Evolutionary conservation across 1,140 invertebrate species (phyloP), one percentile per base, ranked within the genome.

Genomic region (Zeugodacus cucurbitae): DNA sequence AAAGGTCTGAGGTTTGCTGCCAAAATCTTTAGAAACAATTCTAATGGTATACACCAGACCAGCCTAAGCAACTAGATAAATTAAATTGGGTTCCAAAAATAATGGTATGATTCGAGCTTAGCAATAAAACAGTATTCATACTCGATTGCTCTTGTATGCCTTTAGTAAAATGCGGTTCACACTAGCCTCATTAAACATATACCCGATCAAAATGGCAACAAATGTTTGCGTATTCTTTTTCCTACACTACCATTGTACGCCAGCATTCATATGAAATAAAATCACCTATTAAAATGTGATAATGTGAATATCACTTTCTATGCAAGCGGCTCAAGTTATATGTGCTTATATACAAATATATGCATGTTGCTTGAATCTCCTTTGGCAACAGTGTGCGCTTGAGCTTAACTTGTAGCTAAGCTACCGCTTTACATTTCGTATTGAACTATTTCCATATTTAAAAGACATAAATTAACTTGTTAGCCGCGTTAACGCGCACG

Each of bases 361-460:
- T 1, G 20, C 41, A 41, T 41, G 22, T 22, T 3, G 37, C 34
- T 22, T 74, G 70, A n/a, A 74, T 8, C 70, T 74, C 37, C 37
- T 41, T 44, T 37, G 32, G 20, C 67, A 82, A 44, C 17, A 26
- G 37, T 34, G 8, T 1, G 22, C 32, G 32, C 58, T 22, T 62
- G 32, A 0, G 34, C 37, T 70, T 0, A 70, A 17, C 64, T 70
- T 5, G 26, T 34, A 44, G 70, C 34, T 74, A 17, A 41, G 74
- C 74, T 48, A 82, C 74, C 10, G 41, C 41, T 48, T 22, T 41
- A 48, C 74, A 82, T 82, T 48, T 82, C 74, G 41, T 82, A 82
- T 82, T 48, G 74, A 82, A 82, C 74, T 82, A 82, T 82, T 82
- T 82, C 74, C 74, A 82, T 82, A 82, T 82, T 82, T 82, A 54